Conservation (phyloP, 2,888 invertebrate species). For the Disparrhopalites patrizii region DNA sequence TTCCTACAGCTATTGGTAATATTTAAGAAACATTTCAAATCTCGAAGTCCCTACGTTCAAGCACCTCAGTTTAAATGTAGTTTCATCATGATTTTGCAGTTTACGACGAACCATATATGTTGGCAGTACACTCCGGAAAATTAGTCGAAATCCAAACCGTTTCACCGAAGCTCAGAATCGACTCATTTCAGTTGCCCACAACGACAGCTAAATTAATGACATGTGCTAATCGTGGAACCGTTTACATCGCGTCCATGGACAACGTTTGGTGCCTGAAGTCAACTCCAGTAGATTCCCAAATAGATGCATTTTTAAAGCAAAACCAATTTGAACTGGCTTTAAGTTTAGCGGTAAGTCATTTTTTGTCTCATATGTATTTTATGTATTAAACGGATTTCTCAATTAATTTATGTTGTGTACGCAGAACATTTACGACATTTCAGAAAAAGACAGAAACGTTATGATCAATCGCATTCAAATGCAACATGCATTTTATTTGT, state of each 20-base stretch:
- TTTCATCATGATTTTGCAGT: slow-evolving; percentile 56
- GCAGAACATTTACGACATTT: slow-evolving; percentile 72
- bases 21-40: too few relatives aligned
- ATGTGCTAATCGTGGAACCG: slow-evolving; percentile 68
- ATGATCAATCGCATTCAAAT: slow-evolving; percentile 79
- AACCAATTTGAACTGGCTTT: slow-evolving; percentile 93
- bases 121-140: slow-evolving; percentile 73
- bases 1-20: slow-evolving; percentile 66
- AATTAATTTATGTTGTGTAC: slow-evolving; percentile 42
- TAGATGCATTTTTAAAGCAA: slow-evolving; percentile 74
- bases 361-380: background rate
- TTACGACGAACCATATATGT: slow-evolving; percentile 89
- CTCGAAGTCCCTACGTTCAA: too few relatives aligned
- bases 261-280: slow-evolving; percentile 84
- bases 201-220: slow-evolving; percentile 56
- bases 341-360: slow-evolving; percentile 70
- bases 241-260: slow-evolving; percentile 81
- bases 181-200: slow-evolving; percentile 65
- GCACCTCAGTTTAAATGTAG: background rate
- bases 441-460: slow-evolving; percentile 20
- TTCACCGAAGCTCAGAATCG: slow-evolving; percentile 74
- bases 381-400: background rate
- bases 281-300: slow-evolving; percentile 76
- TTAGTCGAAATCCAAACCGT: slow-evolving; percentile 81
- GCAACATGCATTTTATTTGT: slow-evolving; percentile 83